Percentiles rank a stretch among this genome's conserved stretches.
These are phyloP conservation scores for Acestrorhynchus altus DNA, from an alignment of 2,797 vertebrate genomes.

Conservation along the genomic window DNA sequence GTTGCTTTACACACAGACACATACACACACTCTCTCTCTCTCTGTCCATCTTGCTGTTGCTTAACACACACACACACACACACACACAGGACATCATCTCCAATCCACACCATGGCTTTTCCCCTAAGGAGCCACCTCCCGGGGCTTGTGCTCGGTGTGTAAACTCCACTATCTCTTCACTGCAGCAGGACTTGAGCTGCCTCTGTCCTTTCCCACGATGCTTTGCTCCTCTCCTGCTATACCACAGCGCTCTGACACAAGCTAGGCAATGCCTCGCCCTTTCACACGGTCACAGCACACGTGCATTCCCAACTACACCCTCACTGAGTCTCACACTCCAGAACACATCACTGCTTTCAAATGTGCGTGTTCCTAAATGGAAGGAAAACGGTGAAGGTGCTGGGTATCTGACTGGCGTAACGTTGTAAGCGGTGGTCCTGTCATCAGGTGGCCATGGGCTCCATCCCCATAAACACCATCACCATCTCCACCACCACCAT, in stretches of 20 bases:
- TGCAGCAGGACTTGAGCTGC: slow-evolving; percentile 35
- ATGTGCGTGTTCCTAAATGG: no score
- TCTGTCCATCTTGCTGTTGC: neutral
- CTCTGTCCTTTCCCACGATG: slow-evolving; percentile 37
- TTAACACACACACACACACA: neutral
- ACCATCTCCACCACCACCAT: no score
- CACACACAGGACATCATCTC: slow-evolving; percentile 14
- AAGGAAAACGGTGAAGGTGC: no score
- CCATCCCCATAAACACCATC: no score
- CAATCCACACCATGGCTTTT: slow-evolving; percentile 12
- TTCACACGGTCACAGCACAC: neutral
- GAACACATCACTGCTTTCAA: neutral
- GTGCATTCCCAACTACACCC: neutral
- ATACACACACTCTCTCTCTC: slow-evolving; percentile 9
- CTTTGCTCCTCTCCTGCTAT: slow-evolving; percentile 8
- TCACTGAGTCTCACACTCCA: neutral
- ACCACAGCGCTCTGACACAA: neutral
- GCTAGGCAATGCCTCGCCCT: neutral
- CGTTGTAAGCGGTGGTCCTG: no score
- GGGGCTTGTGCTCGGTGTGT: slow-evolving; percentile 3
- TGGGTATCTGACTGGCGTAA: no score
- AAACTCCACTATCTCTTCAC: slow-evolving; percentile 39
- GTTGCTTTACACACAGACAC: slow-evolving; percentile 31
- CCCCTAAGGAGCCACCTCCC: slow-evolving; percentile 20
- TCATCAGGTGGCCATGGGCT: no score